These are phyloP conservation scores for Heliconius melpomene DNA, from an alignment of 1,140 invertebrate species.

Conservation along the genomic window DNA sequence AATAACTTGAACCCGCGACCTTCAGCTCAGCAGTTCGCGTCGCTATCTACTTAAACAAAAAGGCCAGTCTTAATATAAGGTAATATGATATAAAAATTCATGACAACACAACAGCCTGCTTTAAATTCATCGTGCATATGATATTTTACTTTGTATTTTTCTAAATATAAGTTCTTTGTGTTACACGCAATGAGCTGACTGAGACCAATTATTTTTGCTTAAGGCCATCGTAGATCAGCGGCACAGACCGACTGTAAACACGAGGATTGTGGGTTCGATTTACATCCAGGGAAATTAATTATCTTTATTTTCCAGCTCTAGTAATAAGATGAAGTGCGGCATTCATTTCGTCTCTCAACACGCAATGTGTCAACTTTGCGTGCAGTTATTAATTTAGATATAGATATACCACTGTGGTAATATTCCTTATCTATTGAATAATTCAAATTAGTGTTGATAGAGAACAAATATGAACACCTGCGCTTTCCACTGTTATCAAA, in stretches of 20 bases:
- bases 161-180: neutral
- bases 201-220: neutral
- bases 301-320: too few relatives aligned
- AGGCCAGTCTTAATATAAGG: conserved; percentile 4
- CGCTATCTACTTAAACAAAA: neutral
- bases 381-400: neutral
- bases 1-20: neutral
- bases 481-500: neutral
- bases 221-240: too few relatives aligned
- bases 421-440: neutral
- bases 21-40: neutral
- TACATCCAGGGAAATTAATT: too few relatives aligned
- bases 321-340: too few relatives aligned
- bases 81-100: neutral
- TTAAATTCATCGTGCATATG: neutral
- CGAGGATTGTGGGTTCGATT: too few relatives aligned
- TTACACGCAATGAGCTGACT: neutral
- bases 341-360: too few relatives aligned
- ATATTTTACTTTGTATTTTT: neutral
- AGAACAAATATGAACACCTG: neutral
- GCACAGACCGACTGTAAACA: too few relatives aligned
- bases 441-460: neutral
- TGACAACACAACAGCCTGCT: neutral
- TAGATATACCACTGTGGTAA: neutral
- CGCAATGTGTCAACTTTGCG: neutral